phyloP scores from a whole-genome alignment of 2,797 vertebrate genomes.

The Gymnoscopelus braueri region DNA sequence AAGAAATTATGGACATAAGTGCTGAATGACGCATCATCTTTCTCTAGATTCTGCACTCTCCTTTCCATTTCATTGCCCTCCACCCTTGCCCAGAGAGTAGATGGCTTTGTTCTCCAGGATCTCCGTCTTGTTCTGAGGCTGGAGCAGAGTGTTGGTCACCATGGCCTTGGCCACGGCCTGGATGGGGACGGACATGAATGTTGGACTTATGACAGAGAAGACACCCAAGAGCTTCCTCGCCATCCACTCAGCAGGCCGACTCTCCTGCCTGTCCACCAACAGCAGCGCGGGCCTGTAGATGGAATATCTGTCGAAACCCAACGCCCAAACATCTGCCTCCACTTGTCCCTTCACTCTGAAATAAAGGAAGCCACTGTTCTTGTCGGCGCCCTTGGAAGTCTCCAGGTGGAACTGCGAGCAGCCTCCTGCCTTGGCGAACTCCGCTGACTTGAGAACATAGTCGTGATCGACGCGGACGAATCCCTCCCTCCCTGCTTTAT shows the following conservation, averaged over 20 bases:
- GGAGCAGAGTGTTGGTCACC: conserved; percentile 76
- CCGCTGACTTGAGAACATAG: conserved; percentile 89
- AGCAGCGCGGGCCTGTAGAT: conserved; percentile 87
- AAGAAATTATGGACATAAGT: too few species aligned
- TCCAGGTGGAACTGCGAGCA: conserved; percentile 88
- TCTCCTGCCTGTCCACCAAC: conserved; percentile 82
- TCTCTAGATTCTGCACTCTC: too few species aligned
- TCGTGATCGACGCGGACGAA: conserved; percentile 91
- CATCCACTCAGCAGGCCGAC: conserved; percentile 79
- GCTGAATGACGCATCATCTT: conserved; percentile 8
- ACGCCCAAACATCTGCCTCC: conserved; percentile 78
- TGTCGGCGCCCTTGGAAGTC: conserved; percentile 83
- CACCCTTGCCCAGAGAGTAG: conserved; percentile 65
- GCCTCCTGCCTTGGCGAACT: conserved; percentile 88
- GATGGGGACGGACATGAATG: conserved; percentile 78
- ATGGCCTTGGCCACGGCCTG: conserved; percentile 69
- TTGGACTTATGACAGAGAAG: conserved; percentile 64
- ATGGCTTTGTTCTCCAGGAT: conserved; percentile 86
- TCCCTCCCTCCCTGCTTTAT: conserved; percentile 89
- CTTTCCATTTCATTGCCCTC: neutral
- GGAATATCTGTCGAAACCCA: conserved; percentile 81
- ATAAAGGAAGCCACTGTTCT: conserved; percentile 81
- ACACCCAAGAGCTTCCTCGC: conserved; percentile 73
- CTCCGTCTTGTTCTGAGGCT: conserved; percentile 66
- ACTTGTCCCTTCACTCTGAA: conserved; percentile 86